Evolutionary conservation across 30 jellyfish, hydroid and myxozoan species (phyloP).

Genomic region (Phacellophora camtschatica): DNA sequence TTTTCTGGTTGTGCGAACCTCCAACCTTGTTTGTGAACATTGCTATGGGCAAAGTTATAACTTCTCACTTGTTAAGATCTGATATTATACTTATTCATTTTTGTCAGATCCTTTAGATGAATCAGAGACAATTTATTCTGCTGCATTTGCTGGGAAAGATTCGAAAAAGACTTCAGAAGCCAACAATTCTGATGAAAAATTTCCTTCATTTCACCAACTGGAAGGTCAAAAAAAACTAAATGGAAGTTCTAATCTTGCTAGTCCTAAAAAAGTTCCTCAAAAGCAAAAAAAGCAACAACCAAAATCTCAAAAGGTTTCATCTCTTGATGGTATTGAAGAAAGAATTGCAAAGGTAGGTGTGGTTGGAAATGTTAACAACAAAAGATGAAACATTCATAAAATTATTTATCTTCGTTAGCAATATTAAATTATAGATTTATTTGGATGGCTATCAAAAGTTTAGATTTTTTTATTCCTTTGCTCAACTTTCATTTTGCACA

Average conservation of each 20-base stretch:
- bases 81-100: not conserved
- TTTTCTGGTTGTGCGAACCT: no score
- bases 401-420: not conserved
- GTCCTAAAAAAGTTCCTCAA: conserved; percentile 24
- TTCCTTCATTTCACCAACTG: conserved; percentile 65
- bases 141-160: conserved; percentile 47
- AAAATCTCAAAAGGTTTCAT: conserved; percentile 38
- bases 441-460: no score
- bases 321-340: conserved; percentile 25
- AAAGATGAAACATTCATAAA: not conserved
- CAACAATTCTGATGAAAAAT: conserved; percentile 46
- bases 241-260: not conserved
- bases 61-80: no score
- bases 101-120: conserved; percentile 73
- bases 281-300: conserved; percentile 34
- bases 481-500: not conserved
- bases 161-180: not conserved
- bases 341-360: conserved; percentile 28
- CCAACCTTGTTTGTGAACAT: no score
- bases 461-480: no score
- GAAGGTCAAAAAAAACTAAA: conserved; percentile 38
- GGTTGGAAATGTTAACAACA: not conserved
- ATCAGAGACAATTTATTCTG: conserved; percentile 65
- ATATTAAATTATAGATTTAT: no score
- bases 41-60: no score